These are phyloP conservation scores for Apogon talboti DNA, from an alignment of 2,797 vertebrate genomes.

Conservation along the genomic window DNA sequence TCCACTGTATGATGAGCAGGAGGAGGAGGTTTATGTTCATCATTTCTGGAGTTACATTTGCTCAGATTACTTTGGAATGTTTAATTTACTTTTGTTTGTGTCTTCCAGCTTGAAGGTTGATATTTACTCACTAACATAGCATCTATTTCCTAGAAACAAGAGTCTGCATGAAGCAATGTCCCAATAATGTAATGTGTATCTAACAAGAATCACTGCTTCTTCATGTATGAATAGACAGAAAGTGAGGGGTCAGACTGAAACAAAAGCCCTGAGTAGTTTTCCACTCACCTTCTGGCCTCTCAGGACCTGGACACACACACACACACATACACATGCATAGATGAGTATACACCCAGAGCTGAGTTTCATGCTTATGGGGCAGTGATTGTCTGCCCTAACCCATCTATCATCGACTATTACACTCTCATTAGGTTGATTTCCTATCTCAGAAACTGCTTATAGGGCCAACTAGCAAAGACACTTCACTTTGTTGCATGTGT, in stretches of 20 bases:
- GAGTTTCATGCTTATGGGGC: constrained; percentile 77
- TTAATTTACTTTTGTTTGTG: too few species aligned
- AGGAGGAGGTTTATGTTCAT: too few species aligned
- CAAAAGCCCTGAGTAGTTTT: constrained; percentile 60
- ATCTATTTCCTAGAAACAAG: too few species aligned
- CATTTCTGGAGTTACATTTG: too few species aligned
- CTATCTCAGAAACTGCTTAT: constrained; percentile 79
- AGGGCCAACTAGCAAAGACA: constrained; percentile 73
- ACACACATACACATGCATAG: constrained; percentile 55
- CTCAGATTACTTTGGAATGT: too few species aligned
- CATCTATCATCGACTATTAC: constrained; percentile 86
- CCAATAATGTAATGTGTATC: too few species aligned
- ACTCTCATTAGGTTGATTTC: constrained; percentile 83
- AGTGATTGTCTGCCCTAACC: constrained; percentile 86
- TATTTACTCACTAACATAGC: too few species aligned
- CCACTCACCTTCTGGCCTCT: constrained; percentile 77
- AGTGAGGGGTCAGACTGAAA: constrained; percentile 44
- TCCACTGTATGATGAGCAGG: too few species aligned
- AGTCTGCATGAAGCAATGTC: too few species aligned
- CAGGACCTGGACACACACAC: constrained; percentile 52
- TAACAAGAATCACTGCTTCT: not conserved
- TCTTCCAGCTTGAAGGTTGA: too few species aligned
- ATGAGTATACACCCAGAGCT: constrained; percentile 64
- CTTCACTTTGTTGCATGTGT: constrained; percentile 57
- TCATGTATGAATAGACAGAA: constrained; percentile 4